A percentile compares a stretch with the other conserved stretches of the same genome.
These are phyloP conservation scores for Chionis minor DNA, from an alignment of 2,113 vertebrate species.

Conservation along the genomic window DNA sequence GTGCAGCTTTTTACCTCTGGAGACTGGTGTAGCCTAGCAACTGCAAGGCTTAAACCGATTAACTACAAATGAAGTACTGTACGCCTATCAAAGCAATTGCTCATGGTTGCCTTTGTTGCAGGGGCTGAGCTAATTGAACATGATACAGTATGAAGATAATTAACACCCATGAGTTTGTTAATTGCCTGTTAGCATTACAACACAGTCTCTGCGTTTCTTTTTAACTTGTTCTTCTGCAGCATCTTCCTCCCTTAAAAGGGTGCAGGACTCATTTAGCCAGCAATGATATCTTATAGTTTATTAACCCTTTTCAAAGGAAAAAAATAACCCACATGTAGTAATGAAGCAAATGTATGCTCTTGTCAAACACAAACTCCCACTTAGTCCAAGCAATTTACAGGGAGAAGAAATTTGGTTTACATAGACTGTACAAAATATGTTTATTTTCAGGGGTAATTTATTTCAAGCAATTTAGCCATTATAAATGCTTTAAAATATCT, in stretches of 20 bases:
- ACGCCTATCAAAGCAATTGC: conserved; percentile 88
- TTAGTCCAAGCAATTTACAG: conserved; percentile 64
- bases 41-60: conserved; percentile 89
- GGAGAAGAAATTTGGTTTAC: conserved; percentile 71
- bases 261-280: conserved; percentile 65
- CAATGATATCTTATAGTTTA: conserved; percentile 69
- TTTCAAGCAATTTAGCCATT: conserved; percentile 73
- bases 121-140: conserved; percentile 88
- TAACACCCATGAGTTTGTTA: conserved; percentile 90
- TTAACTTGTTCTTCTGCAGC: conserved; percentile 75
- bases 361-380: conserved; percentile 59
- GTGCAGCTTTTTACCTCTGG: conserved; percentile 85
- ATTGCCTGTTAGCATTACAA: conserved; percentile 89
- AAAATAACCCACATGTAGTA: conserved; percentile 18
- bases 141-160: conserved; percentile 89
- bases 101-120: conserved; percentile 87
- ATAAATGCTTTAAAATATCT: conserved; percentile 66
- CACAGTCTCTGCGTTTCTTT: conserved; percentile 76
- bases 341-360: conserved; percentile 63
- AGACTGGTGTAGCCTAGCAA: conserved; percentile 89
- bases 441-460: conserved; percentile 77
- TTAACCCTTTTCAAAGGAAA: conserved; percentile 71
- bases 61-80: conserved; percentile 92
- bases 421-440: conserved; percentile 68
- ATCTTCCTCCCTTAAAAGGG: conserved; percentile 68